A percentile compares a stretch with the other conserved stretches of the same genome.
These are phyloP conservation scores for Melitaea cinxia DNA, from an alignment of 1,140 invertebrate genomes.

Conservation along the genomic window DNA sequence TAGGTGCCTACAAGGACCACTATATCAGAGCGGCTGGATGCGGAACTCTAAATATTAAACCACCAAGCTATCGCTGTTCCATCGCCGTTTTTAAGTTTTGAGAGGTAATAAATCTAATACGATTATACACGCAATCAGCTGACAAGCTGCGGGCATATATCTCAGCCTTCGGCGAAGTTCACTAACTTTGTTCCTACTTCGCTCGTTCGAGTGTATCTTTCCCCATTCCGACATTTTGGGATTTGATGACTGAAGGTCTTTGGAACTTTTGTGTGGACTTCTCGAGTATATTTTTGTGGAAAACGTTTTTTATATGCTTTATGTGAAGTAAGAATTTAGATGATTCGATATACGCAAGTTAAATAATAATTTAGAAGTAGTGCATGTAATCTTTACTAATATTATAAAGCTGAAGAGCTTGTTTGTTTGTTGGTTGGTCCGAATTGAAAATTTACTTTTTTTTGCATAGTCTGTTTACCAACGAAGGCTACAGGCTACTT, in stretches of 20 bases:
- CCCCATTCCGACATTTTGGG: background rate
- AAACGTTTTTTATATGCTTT: background rate
- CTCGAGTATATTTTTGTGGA: background rate
- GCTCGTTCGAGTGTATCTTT: background rate
- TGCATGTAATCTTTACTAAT: no score
- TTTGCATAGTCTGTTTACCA: no score
- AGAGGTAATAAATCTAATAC: conserved; percentile 26
- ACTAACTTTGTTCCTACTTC: background rate
- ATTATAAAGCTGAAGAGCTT: no score
- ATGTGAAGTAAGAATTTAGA: no score
- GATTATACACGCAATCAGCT: conserved; percentile 18
- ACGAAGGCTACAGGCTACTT: no score
- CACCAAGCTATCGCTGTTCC: background rate
- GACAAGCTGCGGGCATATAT: conserved; percentile 8
- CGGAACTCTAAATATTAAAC: background rate
- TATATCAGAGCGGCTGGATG: background rate
- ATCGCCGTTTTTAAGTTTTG: conserved; percentile 6
- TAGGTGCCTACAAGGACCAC: no score
- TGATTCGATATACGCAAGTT: no score
- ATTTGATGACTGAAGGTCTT: conserved; percentile 4
- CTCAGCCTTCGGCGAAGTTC: conserved; percentile 9
- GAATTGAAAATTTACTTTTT: no score
- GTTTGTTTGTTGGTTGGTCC: no score
- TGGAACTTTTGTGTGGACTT: background rate
- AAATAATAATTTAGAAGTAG: no score